These are phyloP conservation scores for Barypeithes pellucidus DNA, from an alignment of 2,888 invertebrate species.

Conservation along the genomic window DNA sequence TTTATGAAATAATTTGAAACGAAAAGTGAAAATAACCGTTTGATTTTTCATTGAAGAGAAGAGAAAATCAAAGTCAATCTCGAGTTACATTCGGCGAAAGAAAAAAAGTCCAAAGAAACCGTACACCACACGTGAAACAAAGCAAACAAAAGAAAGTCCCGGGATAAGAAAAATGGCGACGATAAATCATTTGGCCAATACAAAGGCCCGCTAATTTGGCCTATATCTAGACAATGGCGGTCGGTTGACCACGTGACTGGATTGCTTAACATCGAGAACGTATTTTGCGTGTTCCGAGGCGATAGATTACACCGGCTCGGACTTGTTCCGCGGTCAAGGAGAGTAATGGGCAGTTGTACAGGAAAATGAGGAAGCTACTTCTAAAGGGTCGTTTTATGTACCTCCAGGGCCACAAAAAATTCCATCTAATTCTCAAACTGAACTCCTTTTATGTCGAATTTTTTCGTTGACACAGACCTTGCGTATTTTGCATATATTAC, in stretches of 20 bases:
- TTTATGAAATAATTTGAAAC: background rate
- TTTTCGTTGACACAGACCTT: too few species aligned
- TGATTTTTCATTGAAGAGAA: background rate
- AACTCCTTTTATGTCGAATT: too few species aligned
- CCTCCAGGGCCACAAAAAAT: too few species aligned
- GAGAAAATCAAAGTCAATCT: conserved; percentile 14
- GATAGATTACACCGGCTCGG: conserved; percentile 31
- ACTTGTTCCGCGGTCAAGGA: conserved; percentile 32
- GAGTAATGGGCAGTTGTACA: conserved; percentile 22
- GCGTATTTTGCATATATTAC: too few species aligned
- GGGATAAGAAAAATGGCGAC: conserved; percentile 43
- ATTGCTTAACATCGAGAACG: conserved; percentile 42
- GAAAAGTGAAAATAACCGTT: background rate
- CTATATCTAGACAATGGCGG: conserved; percentile 45
- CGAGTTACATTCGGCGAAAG: background rate
- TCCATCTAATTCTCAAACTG: too few species aligned
- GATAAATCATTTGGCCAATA: conserved; percentile 41
- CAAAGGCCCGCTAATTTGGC: conserved; percentile 47
- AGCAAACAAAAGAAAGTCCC: conserved; percentile 43
- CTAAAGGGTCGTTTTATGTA: background rate
- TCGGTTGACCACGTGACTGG: conserved; percentile 39
- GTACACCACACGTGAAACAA: conserved; percentile 32
- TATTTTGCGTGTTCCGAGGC: conserved; percentile 44
- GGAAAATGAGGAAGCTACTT: background rate
- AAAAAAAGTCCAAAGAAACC: conserved; percentile 31